Base-by-base conservation (phyloP, 2,888 invertebrate genomes). In the Sussaba pulchella region DNA sequence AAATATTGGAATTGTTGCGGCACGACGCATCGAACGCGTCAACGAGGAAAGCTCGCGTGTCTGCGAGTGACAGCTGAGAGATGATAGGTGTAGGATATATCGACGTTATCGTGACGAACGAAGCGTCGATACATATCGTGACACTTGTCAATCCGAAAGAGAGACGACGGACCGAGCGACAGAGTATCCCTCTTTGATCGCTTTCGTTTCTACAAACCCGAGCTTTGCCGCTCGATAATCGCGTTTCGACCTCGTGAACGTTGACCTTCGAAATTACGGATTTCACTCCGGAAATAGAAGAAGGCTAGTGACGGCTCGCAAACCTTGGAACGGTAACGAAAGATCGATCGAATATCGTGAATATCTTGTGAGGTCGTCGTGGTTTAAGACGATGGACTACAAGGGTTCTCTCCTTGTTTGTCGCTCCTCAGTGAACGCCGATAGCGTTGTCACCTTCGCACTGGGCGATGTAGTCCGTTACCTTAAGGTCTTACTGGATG, bases 41-140 rank as follows among this genome's bases (percentile, higher is more conserved):
- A 54, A 21, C n/a, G 50, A 59, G 36, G 45, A 61, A 26, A 52
- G 21, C 14, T 31, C 17, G 17, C 9, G 9, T 26, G 17, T 26
- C 71, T 63, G 52, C 39, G 39, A 12, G 39, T 63, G 72, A 52
- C 72, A 72, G 21, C n/a, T n/a, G n/a, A n/a, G n/a, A n/a, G 12
- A 12, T 26, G 63, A 43, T 52, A 72, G n/a, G n/a, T n/a, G n/a
- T n/a, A 17, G 12, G 43, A 39, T 36, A 12, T 39, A 47, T n/a
- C 39, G 39, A 61, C 52, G 63, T 41, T 72, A 72, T 63, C 63
- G 39, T 26, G n/a, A 39, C 39, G 19, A 52, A 24, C 72, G 41
- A 72, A 63, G 39, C 52, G 52, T 41, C 41, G 31, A 57, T 57
- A 24, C 26, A 26, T n/a, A 14, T 54, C 52, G 52, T 26, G n/a